Evolutionary conservation across 2,113 vertebrate species (phyloP).

Genomic region (Periophthalmus modestus): DNA sequence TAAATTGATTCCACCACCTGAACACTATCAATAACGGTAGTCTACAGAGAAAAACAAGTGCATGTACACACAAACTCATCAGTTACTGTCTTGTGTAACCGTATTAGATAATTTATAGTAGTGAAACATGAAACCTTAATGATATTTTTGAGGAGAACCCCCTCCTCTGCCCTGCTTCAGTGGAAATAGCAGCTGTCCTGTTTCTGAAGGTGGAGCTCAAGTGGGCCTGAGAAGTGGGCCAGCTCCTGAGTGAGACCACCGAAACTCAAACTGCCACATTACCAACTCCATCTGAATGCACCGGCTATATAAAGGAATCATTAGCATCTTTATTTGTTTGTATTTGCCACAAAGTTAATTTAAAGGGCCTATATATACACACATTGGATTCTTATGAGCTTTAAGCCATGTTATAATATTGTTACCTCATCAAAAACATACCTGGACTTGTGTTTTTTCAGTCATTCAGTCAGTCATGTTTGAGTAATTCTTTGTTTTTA

Average conservation of each 20-base stretch:
- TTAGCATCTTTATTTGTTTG: too few species aligned
- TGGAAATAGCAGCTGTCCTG: conserved; percentile 69
- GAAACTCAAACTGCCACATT: background rate
- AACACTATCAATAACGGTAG: too few species aligned
- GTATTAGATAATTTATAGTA: background rate
- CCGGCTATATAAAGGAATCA: background rate
- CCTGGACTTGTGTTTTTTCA: too few species aligned
- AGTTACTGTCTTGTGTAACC: background rate
- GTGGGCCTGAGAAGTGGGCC: conserved; percentile 65
- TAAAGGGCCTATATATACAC: too few species aligned
- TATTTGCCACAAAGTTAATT: too few species aligned
- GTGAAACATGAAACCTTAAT: background rate
- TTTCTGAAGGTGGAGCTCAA: conserved; percentile 54
- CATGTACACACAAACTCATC: background rate
- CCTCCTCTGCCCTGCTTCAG: conserved; percentile 25
- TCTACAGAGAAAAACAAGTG: too few species aligned
- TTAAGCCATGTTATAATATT: too few species aligned
- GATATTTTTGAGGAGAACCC: conserved; percentile 16
- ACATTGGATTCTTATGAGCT: too few species aligned
- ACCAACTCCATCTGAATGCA: background rate
- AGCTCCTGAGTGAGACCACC: conserved; percentile 35
- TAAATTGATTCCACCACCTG: too few species aligned
- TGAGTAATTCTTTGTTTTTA: too few species aligned
- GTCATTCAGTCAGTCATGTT: too few species aligned
- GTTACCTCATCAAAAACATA: too few species aligned